These are phyloP conservation scores for Cepaea nemoralis DNA, from an alignment of 1,140 invertebrate species.

Conservation along the genomic window DNA sequence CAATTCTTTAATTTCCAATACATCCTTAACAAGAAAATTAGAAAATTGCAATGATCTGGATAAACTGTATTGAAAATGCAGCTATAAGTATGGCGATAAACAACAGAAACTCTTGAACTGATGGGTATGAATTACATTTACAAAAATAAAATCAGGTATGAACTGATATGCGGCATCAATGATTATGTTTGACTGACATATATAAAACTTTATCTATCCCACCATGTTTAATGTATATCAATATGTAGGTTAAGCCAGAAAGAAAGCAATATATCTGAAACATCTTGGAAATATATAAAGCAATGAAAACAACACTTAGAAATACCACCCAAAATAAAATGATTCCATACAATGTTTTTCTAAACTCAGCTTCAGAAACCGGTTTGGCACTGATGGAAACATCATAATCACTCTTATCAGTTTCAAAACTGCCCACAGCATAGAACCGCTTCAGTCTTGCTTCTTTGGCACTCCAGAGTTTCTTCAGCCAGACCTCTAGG, in stretches of 20 bases:
- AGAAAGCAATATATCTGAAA: constrained; percentile 46
- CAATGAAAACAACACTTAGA: constrained; percentile 41
- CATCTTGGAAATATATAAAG: constrained; percentile 26
- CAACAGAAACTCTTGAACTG: too few relatives aligned
- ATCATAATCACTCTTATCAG: background rate
- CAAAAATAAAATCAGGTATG: too few relatives aligned
- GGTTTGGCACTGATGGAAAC: constrained; percentile 8
- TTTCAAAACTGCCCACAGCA: constrained; percentile 46
- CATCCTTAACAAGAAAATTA: too few relatives aligned
- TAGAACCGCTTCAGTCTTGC: constrained; percentile 57
- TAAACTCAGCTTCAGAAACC: constrained; percentile 17
- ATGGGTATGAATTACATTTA: too few relatives aligned
- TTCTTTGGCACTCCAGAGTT: constrained; percentile 63
- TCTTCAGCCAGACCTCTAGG: constrained; percentile 56
- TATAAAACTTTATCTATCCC: constrained; percentile 47
- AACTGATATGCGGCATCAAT: too few relatives aligned
- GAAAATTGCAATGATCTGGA: too few relatives aligned
- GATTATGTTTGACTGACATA: constrained; percentile 14
- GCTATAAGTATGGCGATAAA: too few relatives aligned
- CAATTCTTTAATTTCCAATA: too few relatives aligned
- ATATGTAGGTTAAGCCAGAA: constrained; percentile 39
- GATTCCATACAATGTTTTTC: constrained; percentile 26
- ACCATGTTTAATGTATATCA: constrained; percentile 39
- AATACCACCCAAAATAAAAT: constrained; percentile 49
- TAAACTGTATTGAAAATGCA: too few relatives aligned